Base-by-base conservation (phyloP, 1,140 invertebrate genomes). In the Tetragnatha versicolor region DNA sequence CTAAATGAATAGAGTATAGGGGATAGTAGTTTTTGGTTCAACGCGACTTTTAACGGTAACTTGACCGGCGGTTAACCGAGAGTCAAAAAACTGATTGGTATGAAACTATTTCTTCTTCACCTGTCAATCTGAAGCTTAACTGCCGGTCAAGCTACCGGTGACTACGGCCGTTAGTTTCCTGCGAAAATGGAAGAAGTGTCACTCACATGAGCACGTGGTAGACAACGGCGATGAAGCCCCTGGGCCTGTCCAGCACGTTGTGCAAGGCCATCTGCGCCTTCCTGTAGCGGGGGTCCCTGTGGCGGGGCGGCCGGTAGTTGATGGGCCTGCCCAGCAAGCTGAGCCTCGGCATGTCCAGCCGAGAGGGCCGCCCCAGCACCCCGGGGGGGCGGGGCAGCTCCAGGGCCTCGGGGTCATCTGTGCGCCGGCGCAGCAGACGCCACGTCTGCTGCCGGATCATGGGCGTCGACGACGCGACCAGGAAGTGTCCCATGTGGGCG, bases 151-250 rank as follows among this genome's bases (percentile, higher is more conserved):
- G n/a, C n/a, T n/a, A n/a, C n/a, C n/a, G n/a, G n/a, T n/a, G n/a
- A n/a, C n/a, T n/a, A n/a, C n/a, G n/a, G n/a, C n/a, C n/a, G n/a
- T n/a, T n/a, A n/a, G n/a, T n/a, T n/a, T n/a, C n/a, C n/a, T n/a
- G n/a, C n/a, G n/a, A n/a, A n/a, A n/a, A n/a, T n/a, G n/a, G n/a
- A n/a, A n/a, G n/a, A n/a, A n/a, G n/a, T 12, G 33, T 69, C 80
- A 89, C 94, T 96, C 91, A 97, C 94, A 96, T 93, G 84, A 93
- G 88, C 86, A 96, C 90, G 88, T 96, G 95, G 88, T 97, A 97
- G 81, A 92, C 88, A 84, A 95, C 90, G 73, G 93, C 93, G 85
- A 91, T 91, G 84, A 91, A 88, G 81, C 93, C 93, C 81, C 94
- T 89, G 75, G 95, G 95, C 84, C 94, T 88, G 88, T 97, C 95